Evolutionary conservation across 2,797 vertebrate genomes (phyloP), one percentile per base, ranked within the genome.

Genomic region (Sebastes flavidus): DNA sequence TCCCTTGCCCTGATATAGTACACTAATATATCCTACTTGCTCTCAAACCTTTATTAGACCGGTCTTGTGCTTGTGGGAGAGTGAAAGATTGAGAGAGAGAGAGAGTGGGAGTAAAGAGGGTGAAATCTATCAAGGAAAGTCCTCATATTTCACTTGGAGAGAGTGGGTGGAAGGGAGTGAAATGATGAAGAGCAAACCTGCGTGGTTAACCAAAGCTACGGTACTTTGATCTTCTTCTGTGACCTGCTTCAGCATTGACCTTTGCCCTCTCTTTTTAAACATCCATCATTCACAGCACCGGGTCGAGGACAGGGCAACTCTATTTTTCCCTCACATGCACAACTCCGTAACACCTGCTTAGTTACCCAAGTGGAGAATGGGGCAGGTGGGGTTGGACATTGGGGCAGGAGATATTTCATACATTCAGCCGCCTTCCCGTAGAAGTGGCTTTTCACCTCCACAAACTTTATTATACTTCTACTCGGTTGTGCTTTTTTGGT

Each of bases 231-330:
- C 70, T 68, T 81, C 82, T 76, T 71, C 71, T 63, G 58, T 80
- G 76, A 88, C 87, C 86, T 73, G 81, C 68, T 92, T 91, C 83
- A 38, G 76, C 4, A 3, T 14, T 79, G 88, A 91, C 83, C 90
- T 86, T 78, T 88, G 79, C 65, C 66, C 81, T 58, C 34, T 67
- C 34, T 66, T 79, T 84, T 89, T 73, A 86, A 91, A 76, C 90
- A 92, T 93, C 90, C 85, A 94, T 94, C 91, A 91, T 86, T 84
- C 80, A 72, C 77, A 66, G 75, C 71, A 56, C 29, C 8, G 11
- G 88, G 88, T 89, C 32, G 78, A 92, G 89, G 90, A 91, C 85
- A 46, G 76, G 80, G 77, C 82, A 75, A 49, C 74, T 52, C 65
- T 29, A 76, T 87, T 82, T 84, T 76, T 49, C 82, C 66, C 77